Percentiles rank a stretch among this genome's conserved stretches.
These are phyloP conservation scores for Polydrusus cervinus DNA, from an alignment of 2,888 invertebrate species.

Conservation along the genomic window DNA sequence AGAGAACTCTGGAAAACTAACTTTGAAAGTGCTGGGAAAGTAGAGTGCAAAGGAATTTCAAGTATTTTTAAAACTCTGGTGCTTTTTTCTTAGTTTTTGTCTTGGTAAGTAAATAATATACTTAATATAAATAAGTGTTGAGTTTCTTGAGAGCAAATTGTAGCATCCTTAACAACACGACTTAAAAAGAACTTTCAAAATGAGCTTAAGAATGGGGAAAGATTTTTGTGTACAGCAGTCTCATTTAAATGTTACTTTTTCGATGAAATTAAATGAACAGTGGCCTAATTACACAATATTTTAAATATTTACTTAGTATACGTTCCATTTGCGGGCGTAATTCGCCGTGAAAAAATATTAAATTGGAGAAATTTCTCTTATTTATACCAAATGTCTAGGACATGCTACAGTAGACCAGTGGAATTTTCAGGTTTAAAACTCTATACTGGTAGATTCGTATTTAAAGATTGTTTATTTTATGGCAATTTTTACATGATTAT, in stretches of 20 bases:
- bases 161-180: neutral
- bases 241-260: neutral
- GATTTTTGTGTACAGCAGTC: neutral
- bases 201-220: neutral
- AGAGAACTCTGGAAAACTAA: slow-evolving; percentile 25
- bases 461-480: neutral
- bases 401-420: slow-evolving; percentile 34
- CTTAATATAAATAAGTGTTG: neutral
- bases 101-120: slow-evolving; percentile 35
- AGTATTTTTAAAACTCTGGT: slow-evolving; percentile 38
- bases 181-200: neutral
- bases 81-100: slow-evolving; percentile 40
- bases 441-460: neutral
- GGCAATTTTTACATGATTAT: neutral
- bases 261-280: slow-evolving; percentile 9
- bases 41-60: slow-evolving; percentile 40
- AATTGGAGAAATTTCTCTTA: slow-evolving; percentile 36
- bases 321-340: neutral
- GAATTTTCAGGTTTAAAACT: slow-evolving; percentile 22
- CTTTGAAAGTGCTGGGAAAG: slow-evolving; percentile 38
- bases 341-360: slow-evolving; percentile 15
- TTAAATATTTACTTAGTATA: slow-evolving; percentile 15
- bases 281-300: neutral
- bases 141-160: neutral
- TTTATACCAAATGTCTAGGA: slow-evolving; percentile 41